Conservation (phyloP, 2,888 invertebrate species). For the Charanyca ferruginea region DNA sequence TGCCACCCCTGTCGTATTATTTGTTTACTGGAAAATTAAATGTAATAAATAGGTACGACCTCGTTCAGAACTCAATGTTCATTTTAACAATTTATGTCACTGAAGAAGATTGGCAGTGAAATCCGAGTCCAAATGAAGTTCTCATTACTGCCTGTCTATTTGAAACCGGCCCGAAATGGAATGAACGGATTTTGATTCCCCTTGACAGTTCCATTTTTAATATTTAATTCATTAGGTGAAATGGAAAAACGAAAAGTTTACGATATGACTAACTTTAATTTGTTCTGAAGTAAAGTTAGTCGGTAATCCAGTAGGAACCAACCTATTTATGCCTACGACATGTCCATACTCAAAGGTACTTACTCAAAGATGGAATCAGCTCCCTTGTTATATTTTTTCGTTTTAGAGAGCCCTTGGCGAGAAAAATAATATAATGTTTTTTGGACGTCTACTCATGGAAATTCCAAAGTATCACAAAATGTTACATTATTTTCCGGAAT, state of each 20-base stretch:
- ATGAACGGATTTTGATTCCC: constrained; percentile 69
- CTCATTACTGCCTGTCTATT: constrained; percentile 73
- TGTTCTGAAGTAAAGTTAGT: constrained; percentile 49
- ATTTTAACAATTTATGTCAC: constrained; percentile 71
- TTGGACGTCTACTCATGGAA: not conserved
- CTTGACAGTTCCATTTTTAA: constrained; percentile 72
- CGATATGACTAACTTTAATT: constrained; percentile 50
- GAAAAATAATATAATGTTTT: not conserved
- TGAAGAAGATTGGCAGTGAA: constrained; percentile 68
- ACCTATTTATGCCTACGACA: constrained; percentile 3
- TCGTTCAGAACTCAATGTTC: constrained; percentile 61
- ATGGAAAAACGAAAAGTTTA: constrained; percentile 58
- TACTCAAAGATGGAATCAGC: constrained; percentile 1
- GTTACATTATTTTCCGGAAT: constrained; percentile 34
- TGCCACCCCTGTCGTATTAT: not conserved
- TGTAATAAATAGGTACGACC: constrained; percentile 56
- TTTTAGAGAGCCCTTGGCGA: not conserved
- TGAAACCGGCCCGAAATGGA: constrained; percentile 66
- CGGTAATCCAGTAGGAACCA: constrained; percentile 12
- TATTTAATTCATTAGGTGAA: constrained; percentile 60
- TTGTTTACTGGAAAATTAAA: constrained; percentile 30
- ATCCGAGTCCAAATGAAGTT: constrained; percentile 71
- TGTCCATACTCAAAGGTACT: not conserved
- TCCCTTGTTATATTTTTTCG: too few species aligned
- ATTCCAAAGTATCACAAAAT: constrained; percentile 19